These are phyloP conservation scores for Steromphala cineraria DNA, from an alignment of 2,888 invertebrate genomes.

Conservation along the genomic window DNA sequence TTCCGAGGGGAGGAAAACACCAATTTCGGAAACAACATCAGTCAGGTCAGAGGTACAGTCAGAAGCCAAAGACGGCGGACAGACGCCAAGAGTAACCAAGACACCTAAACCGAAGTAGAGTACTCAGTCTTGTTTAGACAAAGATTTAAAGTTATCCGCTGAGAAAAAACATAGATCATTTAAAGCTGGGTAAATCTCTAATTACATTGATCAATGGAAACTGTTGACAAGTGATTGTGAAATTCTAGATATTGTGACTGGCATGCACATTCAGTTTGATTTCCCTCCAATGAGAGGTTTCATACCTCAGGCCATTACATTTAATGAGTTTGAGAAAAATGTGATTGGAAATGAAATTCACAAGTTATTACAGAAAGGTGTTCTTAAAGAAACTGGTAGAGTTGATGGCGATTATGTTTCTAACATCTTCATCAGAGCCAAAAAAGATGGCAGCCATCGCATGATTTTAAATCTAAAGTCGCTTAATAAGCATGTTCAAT, in stretches of 20 bases:
- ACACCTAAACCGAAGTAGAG: too few species aligned
- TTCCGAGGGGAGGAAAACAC: too few species aligned
- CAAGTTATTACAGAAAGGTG: not conserved
- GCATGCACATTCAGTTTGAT: not conserved
- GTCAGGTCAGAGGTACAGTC: too few species aligned
- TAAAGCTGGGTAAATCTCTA: not conserved
- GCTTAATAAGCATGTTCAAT: conserved; percentile 18
- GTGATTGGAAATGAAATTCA: not conserved
- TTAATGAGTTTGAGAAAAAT: too few species aligned
- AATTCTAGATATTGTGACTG: not conserved
- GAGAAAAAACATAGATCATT: not conserved
- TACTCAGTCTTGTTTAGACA: too few species aligned
- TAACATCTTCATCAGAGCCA: conserved; percentile 22
- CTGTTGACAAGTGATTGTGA: not conserved
- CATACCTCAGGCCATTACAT: too few species aligned
- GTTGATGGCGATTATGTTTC: conserved; percentile 29
- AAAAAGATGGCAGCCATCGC: conserved; percentile 21
- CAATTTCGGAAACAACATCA: too few species aligned
- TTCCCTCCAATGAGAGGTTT: not conserved
- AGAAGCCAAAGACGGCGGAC: too few species aligned
- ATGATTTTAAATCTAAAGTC: conserved; percentile 31
- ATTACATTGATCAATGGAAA: not conserved
- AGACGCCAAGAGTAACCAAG: too few species aligned
- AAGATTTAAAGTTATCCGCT: not conserved
- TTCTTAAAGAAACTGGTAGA: not conserved